Evolutionary conservation across 2,113 vertebrate species (phyloP).

Genomic region (Poeciliopsis retropinna): DNA sequence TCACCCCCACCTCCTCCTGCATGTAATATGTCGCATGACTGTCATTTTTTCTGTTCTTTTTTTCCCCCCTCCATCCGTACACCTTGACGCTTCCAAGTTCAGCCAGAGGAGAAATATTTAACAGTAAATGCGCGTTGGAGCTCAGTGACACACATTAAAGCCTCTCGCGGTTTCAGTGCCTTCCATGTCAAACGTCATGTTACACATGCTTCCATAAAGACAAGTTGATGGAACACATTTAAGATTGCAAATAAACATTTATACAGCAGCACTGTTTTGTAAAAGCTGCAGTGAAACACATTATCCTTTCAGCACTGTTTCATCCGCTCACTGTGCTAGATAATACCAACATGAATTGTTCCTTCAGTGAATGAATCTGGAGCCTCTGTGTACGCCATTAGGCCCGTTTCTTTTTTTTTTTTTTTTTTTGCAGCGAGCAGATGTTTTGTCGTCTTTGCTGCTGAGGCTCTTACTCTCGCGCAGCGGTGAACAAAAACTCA

Average conservation of each 20-base stretch:
- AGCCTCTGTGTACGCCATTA: constrained; percentile 65
- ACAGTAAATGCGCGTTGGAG: constrained; percentile 11
- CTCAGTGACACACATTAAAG: constrained; percentile 18
- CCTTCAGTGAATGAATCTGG: constrained; percentile 57
- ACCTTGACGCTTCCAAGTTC: constrained; percentile 15
- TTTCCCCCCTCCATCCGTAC: constrained; percentile 21
- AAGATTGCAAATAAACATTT: constrained; percentile 46
- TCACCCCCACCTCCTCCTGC: constrained; percentile 50
- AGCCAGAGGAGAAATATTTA: constrained; percentile 20
- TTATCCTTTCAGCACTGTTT: constrained; percentile 57
- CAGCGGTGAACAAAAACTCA: constrained; percentile 35
- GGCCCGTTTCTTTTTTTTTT: constrained; percentile 45
- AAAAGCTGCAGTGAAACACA: constrained; percentile 56
- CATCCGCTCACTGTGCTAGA: constrained; percentile 55
- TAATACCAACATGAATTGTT: constrained; percentile 64
- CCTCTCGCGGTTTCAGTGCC: constrained; percentile 8
- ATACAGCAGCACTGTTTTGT: constrained; percentile 35
- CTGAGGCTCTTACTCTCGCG: constrained; percentile 39
- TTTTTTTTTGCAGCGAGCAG: constrained; percentile 59
- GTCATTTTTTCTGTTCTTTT: constrained; percentile 30
- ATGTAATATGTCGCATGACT: constrained; percentile 53
- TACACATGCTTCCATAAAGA: constrained; percentile 39
- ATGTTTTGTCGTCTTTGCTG: constrained; percentile 65
- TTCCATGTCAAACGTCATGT: constrained; percentile 40
- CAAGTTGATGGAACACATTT: constrained; percentile 45